Conservation (phyloP, 2,113 vertebrate species). For the Pomatostomus ruficeps region DNA sequence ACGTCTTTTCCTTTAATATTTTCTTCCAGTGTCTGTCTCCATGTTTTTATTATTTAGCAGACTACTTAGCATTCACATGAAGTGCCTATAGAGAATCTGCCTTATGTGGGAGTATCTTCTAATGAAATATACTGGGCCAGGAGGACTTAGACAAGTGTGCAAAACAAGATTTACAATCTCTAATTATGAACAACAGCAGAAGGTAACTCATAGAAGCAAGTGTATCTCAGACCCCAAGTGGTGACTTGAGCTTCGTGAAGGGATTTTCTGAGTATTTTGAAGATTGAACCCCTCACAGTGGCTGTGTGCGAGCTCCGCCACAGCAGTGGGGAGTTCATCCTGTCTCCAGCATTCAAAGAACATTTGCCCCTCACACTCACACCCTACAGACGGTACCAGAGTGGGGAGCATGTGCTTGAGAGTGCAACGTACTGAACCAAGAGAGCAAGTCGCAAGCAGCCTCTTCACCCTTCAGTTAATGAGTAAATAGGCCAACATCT, state of each 20-base stretch:
- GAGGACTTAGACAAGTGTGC: neutral
- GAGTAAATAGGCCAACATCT: slow-evolving; percentile 5
- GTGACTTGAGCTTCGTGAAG: neutral
- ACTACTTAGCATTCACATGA: neutral
- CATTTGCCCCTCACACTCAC: neutral
- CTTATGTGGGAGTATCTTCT: neutral
- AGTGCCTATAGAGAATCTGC: neutral
- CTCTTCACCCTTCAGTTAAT: neutral
- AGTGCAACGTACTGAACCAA: neutral
- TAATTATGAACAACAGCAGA: neutral
- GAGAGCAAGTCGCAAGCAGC: neutral
- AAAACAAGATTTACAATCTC: neutral
- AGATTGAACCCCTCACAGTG: neutral
- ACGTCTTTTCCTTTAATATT: neutral
- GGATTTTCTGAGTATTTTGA: neutral
- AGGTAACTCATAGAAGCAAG: neutral
- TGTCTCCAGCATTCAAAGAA: neutral
- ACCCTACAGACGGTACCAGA: neutral
- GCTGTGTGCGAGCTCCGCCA: neutral
- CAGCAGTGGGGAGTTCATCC: neutral
- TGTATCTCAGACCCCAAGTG: neutral
- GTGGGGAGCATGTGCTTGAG: neutral
- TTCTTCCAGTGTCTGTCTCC: neutral
- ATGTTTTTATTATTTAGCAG: neutral
- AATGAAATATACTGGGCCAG: neutral